Base-by-base conservation (phyloP, 2,113 vertebrate genomes). In the Stegostoma tigrinum region DNA sequence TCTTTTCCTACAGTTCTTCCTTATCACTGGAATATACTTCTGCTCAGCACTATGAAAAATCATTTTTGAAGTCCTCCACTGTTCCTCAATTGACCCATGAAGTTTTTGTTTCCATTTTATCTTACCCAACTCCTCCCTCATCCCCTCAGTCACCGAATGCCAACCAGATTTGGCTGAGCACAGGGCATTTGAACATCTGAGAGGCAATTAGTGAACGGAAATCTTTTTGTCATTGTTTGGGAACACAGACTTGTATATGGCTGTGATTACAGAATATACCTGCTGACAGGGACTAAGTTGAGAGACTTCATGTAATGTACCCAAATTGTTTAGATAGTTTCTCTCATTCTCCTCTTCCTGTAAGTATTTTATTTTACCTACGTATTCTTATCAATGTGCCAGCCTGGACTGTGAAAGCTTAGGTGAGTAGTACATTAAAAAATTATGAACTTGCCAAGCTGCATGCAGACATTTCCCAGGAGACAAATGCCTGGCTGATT, bases 121-220 rank as follows among this genome's bases (percentile, higher is more conserved):
- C 48, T 48, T 48, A 48, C 48, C 48, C 48, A 48, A 48, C 48
- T 48, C 48, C 48, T 48, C 48, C 48, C 48, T 48, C 48, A 48
- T 48, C 48, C 48, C 48, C 2, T 48, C 48, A 48, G 48, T 61
- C 27, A 14, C 52, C 19, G 87, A 90, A 61, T 34, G 30, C 48
- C 27, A 90, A 5, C 52, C 87, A 64, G 87, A 83, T 61, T 90
- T 90, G 87, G 87, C 87, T 90, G 87, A 90, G n/a, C 87, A 90
- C 30, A 61, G 61, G 52, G 87, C 19, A 64, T 64, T 90, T 64
- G 52, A 52, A 89, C 23, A 6, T 52, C 83, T 52, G 86, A 55
- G 12, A 19, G 52, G 21, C 30, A 61, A 64, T 91, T 89, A 55
- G 4, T 34, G 61, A 91, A 64, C 15, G 87, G n/a, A 66, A 19